These are phyloP conservation scores for Theropithecus gelada DNA, from an alignment of 2,113 vertebrate species.

Conservation along the genomic window DNA sequence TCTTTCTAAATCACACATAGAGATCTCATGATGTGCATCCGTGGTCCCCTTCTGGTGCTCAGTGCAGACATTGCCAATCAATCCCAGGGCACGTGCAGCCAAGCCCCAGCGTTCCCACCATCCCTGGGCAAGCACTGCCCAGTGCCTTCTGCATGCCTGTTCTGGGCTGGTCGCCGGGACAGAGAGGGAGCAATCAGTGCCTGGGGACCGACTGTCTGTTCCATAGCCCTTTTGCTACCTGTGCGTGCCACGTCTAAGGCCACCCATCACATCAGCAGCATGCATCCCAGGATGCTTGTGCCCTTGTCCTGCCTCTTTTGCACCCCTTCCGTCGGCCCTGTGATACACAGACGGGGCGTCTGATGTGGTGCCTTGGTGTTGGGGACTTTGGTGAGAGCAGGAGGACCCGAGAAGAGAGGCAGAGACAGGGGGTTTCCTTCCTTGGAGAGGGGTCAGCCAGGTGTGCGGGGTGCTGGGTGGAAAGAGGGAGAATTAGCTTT, in stretches of 20 bases:
- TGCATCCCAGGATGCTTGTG: background rate
- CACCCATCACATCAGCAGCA: background rate
- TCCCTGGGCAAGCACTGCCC: background rate
- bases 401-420: background rate
- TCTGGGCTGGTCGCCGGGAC: background rate
- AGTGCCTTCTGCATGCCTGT: background rate
- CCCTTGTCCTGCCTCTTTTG: background rate
- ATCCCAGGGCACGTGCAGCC: background rate
- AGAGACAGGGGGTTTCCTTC: background rate
- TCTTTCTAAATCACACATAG: background rate
- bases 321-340: background rate
- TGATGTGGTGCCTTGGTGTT: background rate
- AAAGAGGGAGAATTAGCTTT: background rate
- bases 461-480: accelerated
- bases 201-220: background rate
- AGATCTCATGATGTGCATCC: accelerated
- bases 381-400: background rate
- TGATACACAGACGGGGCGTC: background rate
- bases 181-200: background rate
- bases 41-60: too few species aligned
- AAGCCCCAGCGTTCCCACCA: background rate
- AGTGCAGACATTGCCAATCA: background rate
- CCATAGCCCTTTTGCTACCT: background rate
- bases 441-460: background rate
- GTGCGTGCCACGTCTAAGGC: background rate